Evolutionary conservation across 2,888 invertebrate genomes (phyloP).

Genomic region (Eudemis profundana): DNA sequence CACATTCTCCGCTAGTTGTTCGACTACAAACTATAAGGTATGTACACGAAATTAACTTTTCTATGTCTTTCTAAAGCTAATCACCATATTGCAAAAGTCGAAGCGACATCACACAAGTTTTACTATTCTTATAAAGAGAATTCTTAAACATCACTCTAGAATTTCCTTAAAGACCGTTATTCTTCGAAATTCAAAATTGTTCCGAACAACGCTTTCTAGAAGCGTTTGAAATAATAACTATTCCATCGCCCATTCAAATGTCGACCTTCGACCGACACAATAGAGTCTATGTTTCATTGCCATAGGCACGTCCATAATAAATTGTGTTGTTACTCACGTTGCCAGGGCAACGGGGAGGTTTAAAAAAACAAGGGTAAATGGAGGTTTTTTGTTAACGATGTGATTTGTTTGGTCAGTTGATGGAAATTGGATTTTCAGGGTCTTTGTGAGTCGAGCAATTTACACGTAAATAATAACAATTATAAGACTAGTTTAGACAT

Average conservation of each 20-base stretch:
- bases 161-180: constrained; percentile 27
- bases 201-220: constrained; percentile 12
- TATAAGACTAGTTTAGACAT: background rate
- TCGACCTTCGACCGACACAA: constrained; percentile 6
- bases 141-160: constrained; percentile 19
- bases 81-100: background rate
- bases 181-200: constrained; percentile 33
- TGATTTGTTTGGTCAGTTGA: constrained; percentile 39
- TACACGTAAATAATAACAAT: background rate
- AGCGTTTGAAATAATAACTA: constrained; percentile 27
- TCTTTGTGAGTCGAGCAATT: background rate
- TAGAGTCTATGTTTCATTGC: constrained; percentile 29
- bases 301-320: constrained; percentile 25
- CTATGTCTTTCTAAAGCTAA: background rate
- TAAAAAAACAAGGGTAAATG: constrained; percentile 36
- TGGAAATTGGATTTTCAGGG: constrained; percentile 34
- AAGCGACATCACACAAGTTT: background rate
- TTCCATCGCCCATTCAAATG: constrained; percentile 3
- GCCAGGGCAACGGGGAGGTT: constrained; percentile 46
- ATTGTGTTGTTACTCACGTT: constrained; percentile 48
- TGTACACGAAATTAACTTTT: too few relatives aligned
- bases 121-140: constrained; percentile 14
- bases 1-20: too few relatives aligned
- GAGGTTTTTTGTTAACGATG: constrained; percentile 37
- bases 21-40: too few relatives aligned